Evolutionary conservation across 2,888 invertebrate genomes (phyloP).

Genomic region (Aphidoletes aphidimyza): DNA sequence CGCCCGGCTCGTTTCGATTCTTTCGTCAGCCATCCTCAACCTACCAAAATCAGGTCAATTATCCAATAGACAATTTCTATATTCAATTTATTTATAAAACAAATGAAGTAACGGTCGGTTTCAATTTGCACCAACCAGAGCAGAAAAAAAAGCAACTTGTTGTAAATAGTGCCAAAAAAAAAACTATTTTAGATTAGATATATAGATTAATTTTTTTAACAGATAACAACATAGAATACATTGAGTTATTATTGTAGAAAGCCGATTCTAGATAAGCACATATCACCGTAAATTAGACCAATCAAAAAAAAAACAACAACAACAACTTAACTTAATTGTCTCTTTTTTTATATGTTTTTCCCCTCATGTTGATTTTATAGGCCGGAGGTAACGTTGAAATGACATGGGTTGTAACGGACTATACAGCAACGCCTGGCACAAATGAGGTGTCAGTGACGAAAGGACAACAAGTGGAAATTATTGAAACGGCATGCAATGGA

Average conservation of each 20-base stretch:
- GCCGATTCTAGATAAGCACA: too few species aligned
- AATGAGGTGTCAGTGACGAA: constrained; percentile 86
- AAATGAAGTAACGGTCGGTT: too few species aligned
- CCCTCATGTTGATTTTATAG: constrained; percentile 5
- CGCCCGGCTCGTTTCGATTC: constrained; percentile 86
- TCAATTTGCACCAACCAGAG: too few species aligned
- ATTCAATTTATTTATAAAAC: neutral
- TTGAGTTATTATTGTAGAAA: too few species aligned
- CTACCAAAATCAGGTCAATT: constrained; percentile 61
- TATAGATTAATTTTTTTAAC: too few species aligned
- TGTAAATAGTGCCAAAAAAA: too few species aligned
- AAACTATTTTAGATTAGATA: too few species aligned
- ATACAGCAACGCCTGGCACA: constrained; percentile 77
- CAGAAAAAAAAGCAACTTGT: too few species aligned
- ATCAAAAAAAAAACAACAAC: too few species aligned
- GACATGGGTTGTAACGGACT: constrained; percentile 92
- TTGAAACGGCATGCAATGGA: constrained; percentile 76
- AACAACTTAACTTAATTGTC: neutral
- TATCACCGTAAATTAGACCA: too few species aligned
- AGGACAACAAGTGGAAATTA: constrained; percentile 93
- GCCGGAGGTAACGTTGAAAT: constrained; percentile 71
- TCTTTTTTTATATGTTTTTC: neutral
- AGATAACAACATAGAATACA: too few species aligned
- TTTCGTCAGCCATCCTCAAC: constrained; percentile 70
- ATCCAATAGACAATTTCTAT: too few species aligned